Evolutionary conservation across 1,140 invertebrate species (phyloP).

Genomic region (Leptestheria dahalacensis): DNA sequence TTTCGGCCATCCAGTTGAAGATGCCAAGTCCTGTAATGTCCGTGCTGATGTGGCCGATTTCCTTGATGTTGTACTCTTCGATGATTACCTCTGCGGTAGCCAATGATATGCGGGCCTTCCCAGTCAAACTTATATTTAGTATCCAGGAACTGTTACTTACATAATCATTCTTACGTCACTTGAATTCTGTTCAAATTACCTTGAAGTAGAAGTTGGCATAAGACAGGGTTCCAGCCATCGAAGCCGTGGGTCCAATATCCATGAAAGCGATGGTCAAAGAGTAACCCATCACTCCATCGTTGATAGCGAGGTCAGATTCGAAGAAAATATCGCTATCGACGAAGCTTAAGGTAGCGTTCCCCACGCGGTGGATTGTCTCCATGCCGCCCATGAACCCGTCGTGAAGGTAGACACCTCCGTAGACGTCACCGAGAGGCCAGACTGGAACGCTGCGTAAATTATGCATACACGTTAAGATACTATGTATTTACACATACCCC

Average conservation of each 20-base stretch:
- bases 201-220: slow-evolving; percentile 13
- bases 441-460: neutral
- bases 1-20: slow-evolving; percentile 14
- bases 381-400: slow-evolving; percentile 1
- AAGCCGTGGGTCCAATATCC: slow-evolving; percentile 14
- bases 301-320: slow-evolving; percentile 3
- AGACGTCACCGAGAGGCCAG: neutral
- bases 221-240: neutral
- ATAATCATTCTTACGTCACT: too few species aligned
- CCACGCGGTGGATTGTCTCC: slow-evolving; percentile 4
- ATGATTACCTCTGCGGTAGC: neutral
- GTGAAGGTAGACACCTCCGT: neutral
- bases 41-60: slow-evolving; percentile 12
- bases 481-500: too few species aligned
- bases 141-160: neutral
- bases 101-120: neutral
- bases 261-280: slow-evolving; percentile 9
- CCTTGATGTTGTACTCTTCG: slow-evolving; percentile 2
- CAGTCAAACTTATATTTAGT: neutral
- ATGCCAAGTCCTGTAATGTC: slow-evolving; percentile 7
- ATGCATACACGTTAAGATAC: too few species aligned
- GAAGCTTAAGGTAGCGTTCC: neutral
- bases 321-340: neutral
- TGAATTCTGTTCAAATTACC: neutral
- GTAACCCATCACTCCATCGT: neutral